These are phyloP conservation scores for Rhagologus leucostigma DNA, from an alignment of 2,113 vertebrate species.

Conservation along the genomic window DNA sequence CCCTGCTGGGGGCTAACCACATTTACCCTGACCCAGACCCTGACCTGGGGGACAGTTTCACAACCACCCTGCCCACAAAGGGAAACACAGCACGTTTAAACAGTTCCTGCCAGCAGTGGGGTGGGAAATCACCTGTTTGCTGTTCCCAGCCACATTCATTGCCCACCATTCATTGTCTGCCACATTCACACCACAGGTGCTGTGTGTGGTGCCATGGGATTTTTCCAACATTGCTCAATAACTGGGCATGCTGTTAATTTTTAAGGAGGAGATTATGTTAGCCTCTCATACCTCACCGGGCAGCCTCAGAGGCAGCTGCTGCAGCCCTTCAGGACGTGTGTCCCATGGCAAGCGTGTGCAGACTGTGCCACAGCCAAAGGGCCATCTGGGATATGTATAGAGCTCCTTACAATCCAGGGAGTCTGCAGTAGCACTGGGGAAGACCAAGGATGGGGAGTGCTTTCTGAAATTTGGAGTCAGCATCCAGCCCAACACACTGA, in stretches of 20 bases:
- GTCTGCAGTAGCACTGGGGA: neutral
- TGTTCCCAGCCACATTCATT: neutral
- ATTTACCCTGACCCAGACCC: neutral
- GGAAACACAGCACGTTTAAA: neutral
- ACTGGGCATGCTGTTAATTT: neutral
- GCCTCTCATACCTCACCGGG: neutral
- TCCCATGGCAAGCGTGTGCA: neutral
- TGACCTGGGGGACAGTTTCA: neutral
- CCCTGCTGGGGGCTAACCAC: neutral
- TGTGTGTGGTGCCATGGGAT: fast-evolving
- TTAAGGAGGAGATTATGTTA: neutral
- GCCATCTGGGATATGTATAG: neutral
- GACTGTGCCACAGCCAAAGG: neutral
- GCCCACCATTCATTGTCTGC: neutral
- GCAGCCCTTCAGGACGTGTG: neutral
- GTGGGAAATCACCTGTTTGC: neutral
- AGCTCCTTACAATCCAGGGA: neutral
- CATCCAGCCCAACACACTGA: neutral
- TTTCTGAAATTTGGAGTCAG: neutral
- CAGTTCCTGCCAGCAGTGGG: fast-evolving
- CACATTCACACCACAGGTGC: neutral
- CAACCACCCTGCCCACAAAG: neutral
- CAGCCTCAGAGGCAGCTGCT: neutral
- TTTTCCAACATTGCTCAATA: neutral
- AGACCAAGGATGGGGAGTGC: neutral